Evolutionary conservation across 2,888 invertebrate genomes (phyloP), one percentile per base, ranked within the genome.

Genomic region (Lasioglossum morio): DNA sequence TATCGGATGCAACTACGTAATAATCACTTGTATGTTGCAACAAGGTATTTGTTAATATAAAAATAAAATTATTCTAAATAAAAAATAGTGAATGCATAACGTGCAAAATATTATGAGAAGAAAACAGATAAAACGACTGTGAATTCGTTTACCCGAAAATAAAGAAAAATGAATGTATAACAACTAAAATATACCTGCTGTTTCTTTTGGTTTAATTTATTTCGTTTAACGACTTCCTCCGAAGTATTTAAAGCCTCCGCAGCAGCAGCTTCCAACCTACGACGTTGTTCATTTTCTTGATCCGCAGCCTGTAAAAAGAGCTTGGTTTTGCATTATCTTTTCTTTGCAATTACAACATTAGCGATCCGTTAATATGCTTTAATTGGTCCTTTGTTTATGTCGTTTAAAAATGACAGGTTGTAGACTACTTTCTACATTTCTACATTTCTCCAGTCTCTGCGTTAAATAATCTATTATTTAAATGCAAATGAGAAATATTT

Each of bases 221-320:
- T 97, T 93, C 97, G 96, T 94, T 97, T 96, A 75, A 96, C 96
- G 2, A 97, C 97, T 95, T 98, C 97, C 90, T 97, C 97, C 86
- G 96, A 96, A 88, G 96, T 96, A 89, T 96, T 96, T 57, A 97
- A 96, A 79, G 97, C 97, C 91, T 97, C 96, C 78, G 96, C 96
- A 37, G 98, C 98, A 34, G 98, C 98, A 91, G 97, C 96, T 95
- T 98, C 98, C 89, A 99, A 96, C 92, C 98, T 97, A 90, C 98
- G 97, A 91, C 99, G 97, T 95, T 98, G 98, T 95, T 99, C 99
- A 95, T 99, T 99, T 95, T 99, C 99, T 93, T 97, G 97, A 96
- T 99, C 98, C 92, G 98, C 98, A 96, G 97, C 97, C 99, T 99
- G 77, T 8, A 81, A 80, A 80, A 74, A 46, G 19, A 53, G 80